Conservation (phyloP, 2,888 invertebrate genomes). For the Drosophila subsilvestris region DNA sequence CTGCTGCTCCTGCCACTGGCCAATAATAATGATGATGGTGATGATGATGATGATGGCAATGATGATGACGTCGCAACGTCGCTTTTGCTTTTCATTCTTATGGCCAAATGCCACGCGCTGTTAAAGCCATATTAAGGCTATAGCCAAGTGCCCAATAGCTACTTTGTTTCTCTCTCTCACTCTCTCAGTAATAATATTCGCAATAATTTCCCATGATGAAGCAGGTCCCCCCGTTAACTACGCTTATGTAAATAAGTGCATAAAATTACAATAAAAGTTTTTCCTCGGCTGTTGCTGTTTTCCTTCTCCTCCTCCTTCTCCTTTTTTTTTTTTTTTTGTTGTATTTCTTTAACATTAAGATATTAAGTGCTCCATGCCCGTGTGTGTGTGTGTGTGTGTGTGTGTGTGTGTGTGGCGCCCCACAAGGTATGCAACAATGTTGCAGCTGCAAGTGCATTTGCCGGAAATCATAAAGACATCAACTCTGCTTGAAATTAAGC, state of each 20-base stretch:
- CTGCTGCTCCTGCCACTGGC: conserved; percentile 1
- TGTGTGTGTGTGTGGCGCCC: conserved; percentile 5
- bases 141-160: neutral
- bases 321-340: too few relatives aligned
- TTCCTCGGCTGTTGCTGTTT: neutral
- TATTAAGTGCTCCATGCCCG: conserved; percentile 45
- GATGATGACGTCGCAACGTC: neutral
- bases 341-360: conserved; percentile 52
- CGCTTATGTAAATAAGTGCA: conserved; percentile 73
- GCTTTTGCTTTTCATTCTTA: conserved; percentile 36
- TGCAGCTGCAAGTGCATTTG: conserved; percentile 26
- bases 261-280: conserved; percentile 66
- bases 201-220: conserved; percentile 69
- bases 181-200: conserved; percentile 60
- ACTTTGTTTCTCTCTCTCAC: conserved; percentile 6
- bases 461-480: conserved; percentile 38
- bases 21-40: neutral
- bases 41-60: neutral
- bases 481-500: conserved; percentile 23
- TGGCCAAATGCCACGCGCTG: conserved; percentile 41
- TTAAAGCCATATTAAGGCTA: conserved; percentile 5
- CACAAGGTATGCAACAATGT: neutral
- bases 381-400: neutral
- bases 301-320: too few relatives aligned
- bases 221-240: conserved; percentile 65